A percentile compares a stretch with the other conserved stretches of the same genome.
These are phyloP conservation scores for Mormyrus hasselquistii DNA, from an alignment of 2,797 vertebrate species.

Conservation along the genomic window DNA sequence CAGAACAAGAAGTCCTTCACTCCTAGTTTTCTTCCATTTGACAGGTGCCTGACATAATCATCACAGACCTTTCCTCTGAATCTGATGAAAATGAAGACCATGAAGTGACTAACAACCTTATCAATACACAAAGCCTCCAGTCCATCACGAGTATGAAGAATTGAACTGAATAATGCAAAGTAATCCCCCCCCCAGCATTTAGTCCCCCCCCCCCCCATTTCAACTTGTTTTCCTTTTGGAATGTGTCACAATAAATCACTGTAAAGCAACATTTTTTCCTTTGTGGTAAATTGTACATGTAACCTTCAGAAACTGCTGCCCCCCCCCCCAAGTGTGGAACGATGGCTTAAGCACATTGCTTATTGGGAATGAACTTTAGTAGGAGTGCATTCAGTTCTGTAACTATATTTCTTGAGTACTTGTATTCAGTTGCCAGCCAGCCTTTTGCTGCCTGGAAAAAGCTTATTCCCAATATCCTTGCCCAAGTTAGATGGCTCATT, in stretches of 20 bases:
- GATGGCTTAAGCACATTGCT: background rate
- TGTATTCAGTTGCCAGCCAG: background rate
- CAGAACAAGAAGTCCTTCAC: background rate
- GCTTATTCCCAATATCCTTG: background rate
- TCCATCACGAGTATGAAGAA: background rate
- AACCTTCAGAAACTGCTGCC: background rate
- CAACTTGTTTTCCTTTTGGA: background rate
- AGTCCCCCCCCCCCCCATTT: background rate
- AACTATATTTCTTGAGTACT: background rate
- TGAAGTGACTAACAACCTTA: background rate
- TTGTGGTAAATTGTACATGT: background rate
- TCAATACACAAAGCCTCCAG: background rate
- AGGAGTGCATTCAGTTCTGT: background rate
- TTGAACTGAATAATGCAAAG: background rate
- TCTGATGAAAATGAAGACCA: constrained; percentile 41
- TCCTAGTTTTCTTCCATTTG: constrained; percentile 41
- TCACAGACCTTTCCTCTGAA: constrained; percentile 62
- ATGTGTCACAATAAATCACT: background rate
- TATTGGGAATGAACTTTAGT: background rate
- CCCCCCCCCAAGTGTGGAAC: background rate
- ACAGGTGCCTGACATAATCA: constrained; percentile 62
- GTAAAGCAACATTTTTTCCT: background rate
- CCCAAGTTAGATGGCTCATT: background rate
- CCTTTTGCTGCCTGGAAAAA: background rate
- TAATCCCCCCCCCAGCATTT: background rate